Evolutionary conservation across 1,140 invertebrate genomes (phyloP).

Genomic region (Elysia chlorotica): DNA sequence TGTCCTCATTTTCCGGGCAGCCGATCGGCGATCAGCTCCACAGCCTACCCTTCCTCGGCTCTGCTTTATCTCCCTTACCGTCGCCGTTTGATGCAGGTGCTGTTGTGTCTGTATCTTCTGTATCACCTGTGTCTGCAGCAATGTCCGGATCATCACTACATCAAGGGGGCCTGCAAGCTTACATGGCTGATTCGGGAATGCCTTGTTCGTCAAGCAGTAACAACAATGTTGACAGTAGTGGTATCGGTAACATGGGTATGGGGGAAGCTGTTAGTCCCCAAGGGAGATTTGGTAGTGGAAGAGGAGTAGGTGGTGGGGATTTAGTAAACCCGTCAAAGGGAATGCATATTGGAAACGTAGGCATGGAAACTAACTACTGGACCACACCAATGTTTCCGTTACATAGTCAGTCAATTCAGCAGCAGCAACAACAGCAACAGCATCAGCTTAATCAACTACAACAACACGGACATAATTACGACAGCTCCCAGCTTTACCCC

Average conservation of each 20-base stretch:
- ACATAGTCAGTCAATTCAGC: too few relatives aligned
- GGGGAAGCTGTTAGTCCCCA: neutral
- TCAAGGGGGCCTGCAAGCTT: neutral
- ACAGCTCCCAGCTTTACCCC: too few relatives aligned
- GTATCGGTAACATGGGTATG: neutral
- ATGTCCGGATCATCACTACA: neutral
- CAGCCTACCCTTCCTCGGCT: neutral
- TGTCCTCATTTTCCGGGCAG: slow-evolving; percentile 18
- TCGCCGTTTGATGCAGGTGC: neutral
- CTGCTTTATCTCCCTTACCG: neutral
- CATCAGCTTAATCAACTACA: too few relatives aligned
- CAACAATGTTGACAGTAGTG: slow-evolving; percentile 3
- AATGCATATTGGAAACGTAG: too few relatives aligned
- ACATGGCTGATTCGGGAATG: neutral
- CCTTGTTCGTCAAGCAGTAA: neutral
- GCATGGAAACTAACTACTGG: too few relatives aligned
- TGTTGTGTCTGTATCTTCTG: neutral
- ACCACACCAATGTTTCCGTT: too few relatives aligned
- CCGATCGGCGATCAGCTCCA: slow-evolving; percentile 20
- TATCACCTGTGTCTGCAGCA: neutral
- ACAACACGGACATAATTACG: too few relatives aligned
- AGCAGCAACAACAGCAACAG: too few relatives aligned
- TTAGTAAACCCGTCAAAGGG: too few relatives aligned
- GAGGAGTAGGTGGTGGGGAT: too few relatives aligned
- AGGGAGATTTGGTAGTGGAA: too few relatives aligned